Base-by-base conservation (phyloP, 2,113 vertebrate genomes). In the Atherinomorus stipes region DNA sequence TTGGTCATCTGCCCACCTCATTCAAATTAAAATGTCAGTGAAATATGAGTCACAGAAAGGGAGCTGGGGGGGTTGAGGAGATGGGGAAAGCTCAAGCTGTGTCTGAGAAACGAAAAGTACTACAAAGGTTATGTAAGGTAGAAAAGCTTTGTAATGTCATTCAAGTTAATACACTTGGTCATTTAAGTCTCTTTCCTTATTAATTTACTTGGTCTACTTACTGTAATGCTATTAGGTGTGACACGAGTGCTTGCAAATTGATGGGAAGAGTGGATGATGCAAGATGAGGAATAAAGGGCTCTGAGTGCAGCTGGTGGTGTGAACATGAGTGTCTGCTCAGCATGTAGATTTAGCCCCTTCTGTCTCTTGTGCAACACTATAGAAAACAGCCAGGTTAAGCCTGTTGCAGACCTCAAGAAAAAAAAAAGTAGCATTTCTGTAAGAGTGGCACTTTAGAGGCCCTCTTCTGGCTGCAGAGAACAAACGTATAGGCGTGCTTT, bases 351-450 rank as follows among this genome's bases (percentile, higher is more conserved):
- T 57, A 38, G 52, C 49, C 4, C 28, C 61, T 40, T 61, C 69
- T 58, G 25, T 23, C 53, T 52, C 67, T 83, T 85, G 22, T 7
- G 45, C 49, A 88, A 88, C 71, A n/a, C 59, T 31, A 44, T 21
- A 70, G 59, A 71, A 69, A 77, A 80, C 66, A 64, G 51, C 66
- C 57, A 47, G 58, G 54, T 59, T 42, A 49, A 19, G 45, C 9
- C 3, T 47, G 19, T 56, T 76, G 22, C 64, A 76, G 53, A 60
- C 57, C 18, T 56, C 1, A 49, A 25, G 1, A 15, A 25, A 63
- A 59, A 60, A 18, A 5, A 61, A 49, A 11, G 12, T 23, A 25
- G 44, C 13, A 66, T 54, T 37, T 26, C 4, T n/a, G 31, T 47
- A 0, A 16, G 18, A 19, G 26, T 6, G 16, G n/a, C n/a, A n/a